Base-by-base conservation (phyloP, 2,888 invertebrate genomes). In the Lasioglossum figueresi region DNA sequence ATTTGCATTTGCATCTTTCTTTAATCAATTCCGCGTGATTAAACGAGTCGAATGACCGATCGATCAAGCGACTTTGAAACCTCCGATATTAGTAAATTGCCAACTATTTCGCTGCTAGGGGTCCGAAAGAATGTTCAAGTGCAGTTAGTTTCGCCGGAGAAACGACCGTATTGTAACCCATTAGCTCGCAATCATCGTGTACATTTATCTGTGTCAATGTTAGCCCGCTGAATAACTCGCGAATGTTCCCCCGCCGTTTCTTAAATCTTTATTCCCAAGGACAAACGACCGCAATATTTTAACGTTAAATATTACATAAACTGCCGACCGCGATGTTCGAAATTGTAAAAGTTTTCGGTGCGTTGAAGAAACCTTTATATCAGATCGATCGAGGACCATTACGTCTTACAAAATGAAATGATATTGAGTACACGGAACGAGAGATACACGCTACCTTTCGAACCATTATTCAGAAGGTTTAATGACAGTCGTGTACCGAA, bases 161-260 rank as follows among this genome's bases (percentile, higher is more conserved):
- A 31, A 19, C 63, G 63, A 19, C 31, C 31, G 31, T 63, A 63
- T 63, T 31, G 31, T 63, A 31, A 19, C 19, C 63, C 63, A 63
- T 63, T 31, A 63, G 19, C 31, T 63, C 31, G 63, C 31, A 31
- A 63, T 63, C 63, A 63, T 63, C 19, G 0, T 19, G 63, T 8
- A 31, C 63, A 63, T 63, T 63, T 63, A 63, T 63, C 63, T 31
- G 31, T 63, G 63, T 19, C 63, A 63, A 63, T 63, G 63, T 63
- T 63, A n/a, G n/a, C n/a, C n/a, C n/a, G n/a, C n/a, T n/a, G n/a
- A n/a, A n/a, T n/a, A n/a, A n/a, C n/a, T n/a, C n/a, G n/a, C n/a
- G n/a, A n/a, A n/a, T n/a, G n/a, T n/a, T 27, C 14, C 59, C 5
- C 31, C 59, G 6, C 16, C 31, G 27, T 63, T 16, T 16, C 2